A percentile compares a stretch with the other conserved stretches of the same genome.
Conservation (phyloP, 2,888 invertebrate genomes). For the Zygothrica quintamaculata region DNA sequence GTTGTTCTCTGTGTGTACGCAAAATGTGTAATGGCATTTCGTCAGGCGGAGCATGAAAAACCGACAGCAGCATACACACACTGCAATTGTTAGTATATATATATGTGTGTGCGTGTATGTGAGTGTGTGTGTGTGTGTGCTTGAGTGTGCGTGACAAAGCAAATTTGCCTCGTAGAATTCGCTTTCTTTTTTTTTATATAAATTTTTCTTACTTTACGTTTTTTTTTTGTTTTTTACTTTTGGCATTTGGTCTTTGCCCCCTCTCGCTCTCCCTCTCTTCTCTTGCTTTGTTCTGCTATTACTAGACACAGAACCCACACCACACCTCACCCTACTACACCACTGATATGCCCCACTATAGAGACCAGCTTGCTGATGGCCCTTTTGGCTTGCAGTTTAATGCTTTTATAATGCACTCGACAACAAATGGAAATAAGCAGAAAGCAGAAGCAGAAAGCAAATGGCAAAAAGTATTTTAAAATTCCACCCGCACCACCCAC, state of each 20-base stretch:
- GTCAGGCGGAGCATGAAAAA: slow-evolving; percentile 76
- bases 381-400: slow-evolving; percentile 68
- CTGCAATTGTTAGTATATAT: slow-evolving; percentile 9
- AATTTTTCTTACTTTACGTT: too few relatives aligned
- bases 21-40: slow-evolving; percentile 79
- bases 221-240: slow-evolving; percentile 19
- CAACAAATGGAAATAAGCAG: slow-evolving; percentile 52
- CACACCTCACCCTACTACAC: background rate
- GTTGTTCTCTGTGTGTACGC: slow-evolving; percentile 66
- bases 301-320: background rate
- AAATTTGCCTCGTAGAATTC: slow-evolving; percentile 44
- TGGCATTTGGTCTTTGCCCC: too few relatives aligned
- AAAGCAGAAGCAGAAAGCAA: too few relatives aligned
- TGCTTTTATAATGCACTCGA: slow-evolving; percentile 73
- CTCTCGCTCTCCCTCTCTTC: too few relatives aligned
- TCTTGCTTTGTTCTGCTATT: slow-evolving; percentile 13
- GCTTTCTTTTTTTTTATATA: slow-evolving; percentile 7
- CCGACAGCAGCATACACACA: slow-evolving; percentile 38
- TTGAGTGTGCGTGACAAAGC: slow-evolving; percentile 56
- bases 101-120: slow-evolving; percentile 8
- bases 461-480: slow-evolving; percentile 59
- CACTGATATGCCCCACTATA: too few relatives aligned
- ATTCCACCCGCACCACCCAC: background rate
- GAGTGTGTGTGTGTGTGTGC: slow-evolving; percentile 16
- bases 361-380: slow-evolving; percentile 50